phyloP scores from a whole-genome alignment of 1,140 invertebrate genomes.

The Brachionus asplanchnoidis region DNA sequence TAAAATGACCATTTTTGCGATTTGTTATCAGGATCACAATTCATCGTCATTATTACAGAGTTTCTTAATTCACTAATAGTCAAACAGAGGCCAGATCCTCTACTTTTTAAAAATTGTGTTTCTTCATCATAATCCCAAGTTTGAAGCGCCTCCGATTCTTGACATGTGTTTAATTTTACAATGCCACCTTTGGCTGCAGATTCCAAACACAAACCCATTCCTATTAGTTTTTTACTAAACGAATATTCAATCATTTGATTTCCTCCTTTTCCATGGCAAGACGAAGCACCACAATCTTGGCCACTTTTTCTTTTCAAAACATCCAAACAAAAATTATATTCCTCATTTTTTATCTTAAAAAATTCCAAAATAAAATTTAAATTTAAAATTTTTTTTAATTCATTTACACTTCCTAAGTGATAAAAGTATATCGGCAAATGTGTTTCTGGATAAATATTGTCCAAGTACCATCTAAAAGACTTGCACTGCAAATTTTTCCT shows the following conservation, averaged over 20 bases:
- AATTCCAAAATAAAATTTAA: background rate
- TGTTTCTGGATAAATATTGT: slow-evolving; percentile 88
- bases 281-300: background rate
- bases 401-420: slow-evolving; percentile 29
- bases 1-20: slow-evolving; percentile 27
- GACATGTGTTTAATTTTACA: background rate
- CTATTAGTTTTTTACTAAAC: background rate
- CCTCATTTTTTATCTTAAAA: background rate
- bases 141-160: background rate
- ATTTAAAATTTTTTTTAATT: background rate
- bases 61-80: background rate
- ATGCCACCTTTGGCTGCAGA: background rate
- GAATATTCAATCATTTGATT: slow-evolving; percentile 36
- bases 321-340: slow-evolving; percentile 31
- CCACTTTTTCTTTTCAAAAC: background rate
- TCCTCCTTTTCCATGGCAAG: slow-evolving; percentile 38
- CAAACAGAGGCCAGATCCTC: background rate
- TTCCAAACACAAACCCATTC: background rate
- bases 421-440: slow-evolving; percentile 53
- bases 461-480: slow-evolving; percentile 90
- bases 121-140: slow-evolving; percentile 24
- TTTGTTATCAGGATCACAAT: slow-evolving; percentile 8
- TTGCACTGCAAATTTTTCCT: slow-evolving; percentile 78
- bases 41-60: background rate
- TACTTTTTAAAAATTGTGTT: background rate